Conservation (phyloP, 2,888 invertebrate genomes). For the Synergus japonicus region DNA sequence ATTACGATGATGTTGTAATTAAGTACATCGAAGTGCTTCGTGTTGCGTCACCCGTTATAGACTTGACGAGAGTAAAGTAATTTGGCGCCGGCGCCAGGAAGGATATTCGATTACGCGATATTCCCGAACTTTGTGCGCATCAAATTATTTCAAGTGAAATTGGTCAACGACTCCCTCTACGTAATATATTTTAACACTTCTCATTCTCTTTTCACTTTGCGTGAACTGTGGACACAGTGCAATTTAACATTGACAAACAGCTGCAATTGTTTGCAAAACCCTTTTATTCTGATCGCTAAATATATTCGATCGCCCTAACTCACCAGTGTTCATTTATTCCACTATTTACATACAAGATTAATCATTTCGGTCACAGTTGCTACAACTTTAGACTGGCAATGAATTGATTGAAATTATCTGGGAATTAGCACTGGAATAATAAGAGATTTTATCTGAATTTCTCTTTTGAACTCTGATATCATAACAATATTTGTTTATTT, state of each 20-base stretch:
- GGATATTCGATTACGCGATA: constrained; percentile 49
- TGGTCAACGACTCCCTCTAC: constrained; percentile 1
- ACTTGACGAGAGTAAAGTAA: constrained; percentile 50
- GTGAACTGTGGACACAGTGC: not conserved
- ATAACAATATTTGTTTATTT: no score
- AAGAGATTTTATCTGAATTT: no score
- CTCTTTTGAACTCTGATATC: no score
- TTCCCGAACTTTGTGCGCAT: constrained; percentile 28
- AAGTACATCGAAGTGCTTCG: constrained; percentile 31
- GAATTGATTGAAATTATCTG: not conserved
- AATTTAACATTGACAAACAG: constrained; percentile 36
- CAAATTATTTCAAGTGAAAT: constrained; percentile 32
- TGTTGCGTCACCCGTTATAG: constrained; percentile 40
- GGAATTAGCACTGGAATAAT: no score
- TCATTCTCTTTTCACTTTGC: not conserved
- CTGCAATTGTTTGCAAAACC: not conserved
- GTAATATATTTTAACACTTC: constrained; percentile 12
- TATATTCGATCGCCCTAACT: not conserved
- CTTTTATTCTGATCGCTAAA: not conserved
- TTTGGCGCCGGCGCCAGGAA: constrained; percentile 50
- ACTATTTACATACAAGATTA: not conserved
- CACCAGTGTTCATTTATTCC: not conserved
- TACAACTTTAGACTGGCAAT: not conserved
- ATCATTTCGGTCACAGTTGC: not conserved
- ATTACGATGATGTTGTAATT: constrained; percentile 47